Base-by-base conservation (phyloP, 1,140 invertebrate species). In the Vollenhovia emeryi region DNA sequence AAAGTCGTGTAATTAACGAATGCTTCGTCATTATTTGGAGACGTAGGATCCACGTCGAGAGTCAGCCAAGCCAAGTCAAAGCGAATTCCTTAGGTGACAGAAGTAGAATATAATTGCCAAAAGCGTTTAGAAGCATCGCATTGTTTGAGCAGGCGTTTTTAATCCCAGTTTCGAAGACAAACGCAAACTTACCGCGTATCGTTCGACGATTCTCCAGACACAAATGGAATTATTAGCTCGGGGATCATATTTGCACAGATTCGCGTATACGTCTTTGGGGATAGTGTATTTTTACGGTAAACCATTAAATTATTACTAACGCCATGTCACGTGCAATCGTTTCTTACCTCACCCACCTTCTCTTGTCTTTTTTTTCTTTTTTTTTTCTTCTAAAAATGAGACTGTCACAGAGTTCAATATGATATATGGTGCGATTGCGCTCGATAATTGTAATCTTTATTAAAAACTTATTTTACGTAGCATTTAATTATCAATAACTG, bases 281-380 rank as follows among this genome's bases (percentile, higher is more conserved):
- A 59, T 74, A 64, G n/a, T 21, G 21, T 62, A 52, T 62, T 75
- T 84, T 43, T 71, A 71, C 9, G 18, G 57, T 57, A 66, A 66
- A 82, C 73, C 13, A 84, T 60, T 84, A 75, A 48, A 73, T 83
- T 83, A 74, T 48, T 83, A 75, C 13, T 36, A 69, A 78, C 15
- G 48, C n/a, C 18, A 50, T 50, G 40, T 69, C 6, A 15, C 36
- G n/a, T 52, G 4, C 33, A 36, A 75, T 7, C 1, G 8, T 55
- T 36, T 69, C 43, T 69, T 68, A 15, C 4, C 18, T 11, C 3
- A 9, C 7, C 18, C 18, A 24, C 8, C 21, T 62, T 13, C 4
- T 40, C n/a, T 43, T 21, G 30, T 43, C 18, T 50, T 48, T 3
- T 55, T 0, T 11, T 5, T 80, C n/a, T n/a, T n/a, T n/a, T n/a